Base-by-base conservation (phyloP, 2,888 invertebrate genomes). In the Mesorhabditis spiculigera region DNA sequence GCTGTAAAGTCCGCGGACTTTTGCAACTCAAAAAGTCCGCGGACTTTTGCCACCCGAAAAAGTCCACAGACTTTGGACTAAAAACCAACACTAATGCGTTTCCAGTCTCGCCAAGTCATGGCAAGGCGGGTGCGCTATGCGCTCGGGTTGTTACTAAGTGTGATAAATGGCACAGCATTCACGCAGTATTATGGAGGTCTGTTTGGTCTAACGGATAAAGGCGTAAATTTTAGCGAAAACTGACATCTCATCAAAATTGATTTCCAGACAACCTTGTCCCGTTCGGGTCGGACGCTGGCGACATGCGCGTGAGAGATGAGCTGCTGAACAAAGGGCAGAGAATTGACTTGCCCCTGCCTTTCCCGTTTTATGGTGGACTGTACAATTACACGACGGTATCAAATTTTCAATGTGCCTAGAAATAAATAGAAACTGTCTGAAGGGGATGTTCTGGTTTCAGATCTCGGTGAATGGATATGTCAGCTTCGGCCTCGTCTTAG, bases 391-490 rank as follows among this genome's bases (percentile, higher is more conserved):
- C 84, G 8, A 81, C 82, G 61, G 83, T 83, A 28, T 65, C 73
- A 2, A 13, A 13, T 50, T n/a, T 50, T n/a, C 1, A 50, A n/a
- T 13, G 8, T 50, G 28, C 28, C n/a, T n/a, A 50, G 58, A 50
- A 2, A 0, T 50, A 50, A 50, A 50, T 50, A n/a, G 2, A n/a
- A n/a, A n/a, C n/a, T 50, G 58, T 3, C n/a, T 50, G n/a, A 13
- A 10, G 8, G n/a, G 8, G 8, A 50, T 2, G 28, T 28, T 28
- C 28, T 28, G 68, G n/a, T 5, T 75, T 45, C 68, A 84, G 83
- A 78, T 85, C 65, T 85, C 85, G n/a, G 84, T 85, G 3, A 85
- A 85, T 68, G 85, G 85, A 5, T 85, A 83, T 70, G 75, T 85
- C 69, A 81, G 78, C 16, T 85, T 85, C 66, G 85, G 85, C 5